Evolutionary conservation across 2,888 invertebrate species (phyloP), one percentile per base, ranked within the genome.

Genomic region (Polydesmus complanatus): DNA sequence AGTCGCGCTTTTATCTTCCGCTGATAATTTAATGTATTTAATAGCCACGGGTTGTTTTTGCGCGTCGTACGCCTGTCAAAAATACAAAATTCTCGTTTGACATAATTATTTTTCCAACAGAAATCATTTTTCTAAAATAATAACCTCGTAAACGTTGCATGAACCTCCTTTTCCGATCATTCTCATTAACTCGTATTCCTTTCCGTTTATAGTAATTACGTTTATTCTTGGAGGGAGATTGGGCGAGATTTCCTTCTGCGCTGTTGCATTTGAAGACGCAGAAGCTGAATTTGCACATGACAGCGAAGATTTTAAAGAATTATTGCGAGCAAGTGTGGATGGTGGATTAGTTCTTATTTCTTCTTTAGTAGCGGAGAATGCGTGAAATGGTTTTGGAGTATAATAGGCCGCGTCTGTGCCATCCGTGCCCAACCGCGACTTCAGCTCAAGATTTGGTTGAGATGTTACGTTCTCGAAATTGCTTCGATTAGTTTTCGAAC

Each of bases 81-180:
- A 19, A 11, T 11, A 74, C 71, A 73, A 66, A 19, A n/a, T 25
- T 47, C 14, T 18, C 48, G 21, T 21, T 23, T 27, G 22, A 25
- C 14, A 25, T 18, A 14, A 58, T 26, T 47, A 21, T 18, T 21
- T 27, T 21, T 52, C 27, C 19, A 25, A 47, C 21, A 52, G 54
- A 2, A 57, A 48, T 51, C n/a, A 50, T 18, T 27, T 26, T 19
- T 3, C 53, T 47, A 21, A 5, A 27, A 14, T 54, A 21, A 54
- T 65, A 65, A 74, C 75, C 68, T 71, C 68, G 61, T 70, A 85
- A 2, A 94, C 94, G 73, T 86, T 83, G 69, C 92, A 89, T 60
- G 91, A 91, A 50, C 93, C 94, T n/a, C 94, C 94, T 67, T 80
- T 81, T 0, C 95, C 95, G 54, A 94, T 75, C 68, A 82, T 79